Base-by-base conservation (phyloP, 2,888 invertebrate genomes). In the Netelia virgata region DNA sequence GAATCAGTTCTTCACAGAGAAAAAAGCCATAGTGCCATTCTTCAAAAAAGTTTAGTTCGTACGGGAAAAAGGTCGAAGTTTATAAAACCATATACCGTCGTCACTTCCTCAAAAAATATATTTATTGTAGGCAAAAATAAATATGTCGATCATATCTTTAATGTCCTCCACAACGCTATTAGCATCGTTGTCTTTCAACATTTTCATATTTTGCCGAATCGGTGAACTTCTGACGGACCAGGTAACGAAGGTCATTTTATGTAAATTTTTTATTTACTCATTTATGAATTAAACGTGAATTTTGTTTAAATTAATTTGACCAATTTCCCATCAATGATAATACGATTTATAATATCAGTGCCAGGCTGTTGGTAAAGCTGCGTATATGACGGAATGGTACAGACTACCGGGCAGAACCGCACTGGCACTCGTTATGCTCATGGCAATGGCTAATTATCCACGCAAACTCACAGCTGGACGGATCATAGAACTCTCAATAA, bases 161-260 rank as follows among this genome's bases (percentile, higher is more conserved):
- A 61, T 82, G 53, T 73, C 82, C 20, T 84, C 77, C 18, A 16
- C 50, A 1, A 70, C 80, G 5, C 11, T 80, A 10, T 76, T 86
- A 0, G 59, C 76, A 1, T 74, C 84, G 18, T 55, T 82, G 14
- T 57, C 73, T 55, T 84, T 84, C 23, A 84, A 84, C 57, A 79
- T 84, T 28, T 82, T 80, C 10, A 82, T 86, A 36, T 82, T 78
- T 72, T 86, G 86, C 50, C 66, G 63, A 8, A 76, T 84, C n/a
- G 92, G 92, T 1, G 91, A 92, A 74, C 83, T 90, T 18, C 83
- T 91, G 1, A 87, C 86, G 0, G 89, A 91, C 72, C 84, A 91
- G 87, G 91, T 91, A 88, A 61, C n/a, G 1, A 64, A n/a, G n/a
- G 36, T 5, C 2, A 11, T 66, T 64, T 36, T 57, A 28, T 23